Percentiles rank a stretch among this genome's conserved stretches.
These are phyloP conservation scores for Propithecus deckenii DNA, from an alignment of 2,797 vertebrate genomes.

Conservation along the genomic window DNA sequence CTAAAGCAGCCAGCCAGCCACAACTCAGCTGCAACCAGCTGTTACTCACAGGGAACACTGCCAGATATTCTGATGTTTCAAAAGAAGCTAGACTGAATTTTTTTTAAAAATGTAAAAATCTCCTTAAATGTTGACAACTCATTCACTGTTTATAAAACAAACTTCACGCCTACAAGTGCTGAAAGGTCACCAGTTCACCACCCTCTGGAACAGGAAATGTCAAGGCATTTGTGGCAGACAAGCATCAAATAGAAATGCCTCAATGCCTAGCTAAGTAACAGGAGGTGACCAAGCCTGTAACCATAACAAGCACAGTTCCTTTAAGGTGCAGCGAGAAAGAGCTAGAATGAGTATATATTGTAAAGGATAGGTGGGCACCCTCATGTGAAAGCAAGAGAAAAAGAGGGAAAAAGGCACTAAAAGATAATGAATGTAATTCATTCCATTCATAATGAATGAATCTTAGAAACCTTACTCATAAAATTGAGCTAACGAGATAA, in stretches of 20 bases:
- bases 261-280: background rate
- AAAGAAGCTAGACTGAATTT: background rate
- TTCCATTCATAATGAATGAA: background rate
- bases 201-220: background rate
- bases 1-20: background rate
- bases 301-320: background rate
- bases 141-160: background rate
- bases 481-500: conserved; percentile 3
- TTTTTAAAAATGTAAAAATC: background rate
- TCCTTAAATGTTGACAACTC: conserved; percentile 22
- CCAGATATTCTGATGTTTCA: conserved; percentile 30
- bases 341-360: background rate
- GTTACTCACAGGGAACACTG: background rate
- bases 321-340: background rate
- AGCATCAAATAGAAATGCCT: conserved; percentile 28
- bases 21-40: background rate
- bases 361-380: background rate
- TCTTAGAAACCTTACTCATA: background rate
- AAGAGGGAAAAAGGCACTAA: background rate
- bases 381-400: conserved; percentile 15
- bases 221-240: background rate
- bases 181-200: background rate
- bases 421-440: conserved; percentile 1
- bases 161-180: background rate
- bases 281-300: background rate